These are phyloP conservation scores for Idris sp. DNA, from an alignment of 1,140 invertebrate genomes.

Conservation along the genomic window DNA sequence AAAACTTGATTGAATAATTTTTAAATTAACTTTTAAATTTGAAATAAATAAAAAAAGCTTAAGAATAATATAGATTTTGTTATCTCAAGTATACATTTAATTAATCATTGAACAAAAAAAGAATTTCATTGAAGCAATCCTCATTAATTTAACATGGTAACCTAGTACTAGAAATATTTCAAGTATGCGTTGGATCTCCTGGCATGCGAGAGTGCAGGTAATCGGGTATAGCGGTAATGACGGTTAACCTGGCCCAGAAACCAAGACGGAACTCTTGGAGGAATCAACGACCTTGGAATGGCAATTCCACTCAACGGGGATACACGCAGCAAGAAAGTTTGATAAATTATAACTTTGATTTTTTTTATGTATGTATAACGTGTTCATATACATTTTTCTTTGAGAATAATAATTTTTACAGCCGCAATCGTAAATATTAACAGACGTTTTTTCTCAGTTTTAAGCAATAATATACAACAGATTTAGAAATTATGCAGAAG, in stretches of 20 bases:
- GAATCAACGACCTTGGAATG: slow-evolving; percentile 74
- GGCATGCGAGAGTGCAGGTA: slow-evolving; percentile 56
- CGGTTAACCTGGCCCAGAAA: slow-evolving; percentile 75
- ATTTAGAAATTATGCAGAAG: slow-evolving; percentile 32
- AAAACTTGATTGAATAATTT: no score
- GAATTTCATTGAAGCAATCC: slow-evolving; percentile 13
- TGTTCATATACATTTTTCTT: no score
- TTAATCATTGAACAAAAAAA: no score
- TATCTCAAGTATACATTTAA: no score
- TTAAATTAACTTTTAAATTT: no score
- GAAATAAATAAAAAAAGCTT: no score
- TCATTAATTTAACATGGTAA: slow-evolving; percentile 32
- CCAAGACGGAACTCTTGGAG: slow-evolving; percentile 71
- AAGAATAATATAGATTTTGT: no score
- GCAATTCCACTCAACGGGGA: slow-evolving; percentile 50
- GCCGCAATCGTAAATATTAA: neutral
- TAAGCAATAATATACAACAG: no score
- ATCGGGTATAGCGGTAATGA: slow-evolving; percentile 62
- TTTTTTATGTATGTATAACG: slow-evolving; percentile 23
- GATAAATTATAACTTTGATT: slow-evolving; percentile 35
- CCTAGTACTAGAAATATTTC: slow-evolving; percentile 47
- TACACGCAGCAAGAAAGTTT: slow-evolving; percentile 64
- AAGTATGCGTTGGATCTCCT: slow-evolving; percentile 44
- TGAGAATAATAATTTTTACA: slow-evolving; percentile 5
- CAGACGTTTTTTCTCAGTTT: no score